phyloP scores from a whole-genome alignment of 2,113 vertebrate genomes.

The Beaufortia kweichowensis region DNA sequence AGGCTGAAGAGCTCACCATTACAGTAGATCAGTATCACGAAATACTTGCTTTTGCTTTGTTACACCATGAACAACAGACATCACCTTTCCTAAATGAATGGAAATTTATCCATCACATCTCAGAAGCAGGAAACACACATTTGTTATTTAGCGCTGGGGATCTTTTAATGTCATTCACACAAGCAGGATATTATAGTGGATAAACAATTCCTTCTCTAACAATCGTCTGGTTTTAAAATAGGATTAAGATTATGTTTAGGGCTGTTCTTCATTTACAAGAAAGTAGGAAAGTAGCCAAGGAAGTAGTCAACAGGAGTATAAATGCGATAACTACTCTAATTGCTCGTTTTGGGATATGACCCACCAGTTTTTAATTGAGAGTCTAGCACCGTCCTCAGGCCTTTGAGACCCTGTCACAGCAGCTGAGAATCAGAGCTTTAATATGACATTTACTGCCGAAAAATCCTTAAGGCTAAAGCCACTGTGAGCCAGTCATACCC shows the following conservation, averaged over 20 bases:
- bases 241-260: neutral
- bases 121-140: too few species aligned
- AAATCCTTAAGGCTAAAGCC: neutral
- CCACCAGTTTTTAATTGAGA: constrained; percentile 30
- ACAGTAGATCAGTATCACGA: neutral
- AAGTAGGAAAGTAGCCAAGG: too few species aligned
- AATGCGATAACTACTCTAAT: constrained; percentile 1
- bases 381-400: constrained; percentile 16
- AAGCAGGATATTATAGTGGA: too few species aligned
- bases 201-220: too few species aligned
- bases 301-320: neutral
- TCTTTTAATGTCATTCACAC: too few species aligned
- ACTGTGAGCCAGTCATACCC: constrained; percentile 45
- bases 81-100: neutral
- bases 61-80: constrained; percentile 39
- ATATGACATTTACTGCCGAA: constrained; percentile 12
- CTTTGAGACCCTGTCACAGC: constrained; percentile 14
- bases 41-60: constrained; percentile 34
- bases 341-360: constrained; percentile 25
- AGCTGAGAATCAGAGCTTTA: constrained; percentile 15
- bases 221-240: too few species aligned
- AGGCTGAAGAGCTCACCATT: constrained; percentile 35
- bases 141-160: neutral
- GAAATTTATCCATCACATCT: too few species aligned
- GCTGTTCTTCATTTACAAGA: neutral